Base-by-base conservation (phyloP, 2,797 vertebrate species). In the Gymnoscopelus microlampas region DNA sequence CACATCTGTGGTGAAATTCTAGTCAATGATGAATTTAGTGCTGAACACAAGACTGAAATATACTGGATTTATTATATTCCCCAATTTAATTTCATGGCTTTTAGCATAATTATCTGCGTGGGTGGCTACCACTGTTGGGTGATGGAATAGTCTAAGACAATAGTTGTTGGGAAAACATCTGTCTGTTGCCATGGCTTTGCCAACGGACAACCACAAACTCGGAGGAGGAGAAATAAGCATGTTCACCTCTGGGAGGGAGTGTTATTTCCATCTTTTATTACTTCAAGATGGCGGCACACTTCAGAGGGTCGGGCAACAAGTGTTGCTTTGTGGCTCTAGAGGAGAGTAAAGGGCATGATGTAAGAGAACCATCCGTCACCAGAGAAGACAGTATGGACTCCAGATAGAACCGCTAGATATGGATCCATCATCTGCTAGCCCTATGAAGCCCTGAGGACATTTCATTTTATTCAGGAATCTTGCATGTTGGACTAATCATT, bases 281-380 rank as follows among this genome's bases (percentile, higher is more conserved):
- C 65, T 89, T 90, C 79, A 85, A 88, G 83, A 86, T 89, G 88
- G 9, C 26, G 0, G 0, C 67, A 57, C 56, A 64, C 75, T 74
- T 78, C 63, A 78, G 66, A 81, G 53, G 48, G 47, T 69, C 44
- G 71, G 61, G 63, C 50, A 76, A 75, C 73, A 83, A 86, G 78
- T 78, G 60, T 60, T 63, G 60, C 60, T 71, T 70, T 86, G 72
- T 78, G 70, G 53, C 80, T 61, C 53, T 26, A 68, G 59, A 53
- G 48, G 35, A 74, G 72, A 78, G 77, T 69, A 73, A 53, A 68
- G 11, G 72, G 63, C 2, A 0, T 71, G 73, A 88, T 88, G 85
- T 83, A 81, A 61, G 49, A 70, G 44, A 63, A 35, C 70, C 71
- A 66, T 66, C 47, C 51, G 14, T 11, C 51, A 57, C 15, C 51